Evolutionary conservation across 2,888 invertebrate genomes (phyloP).

Genomic region (Lycaena phlaeas): DNA sequence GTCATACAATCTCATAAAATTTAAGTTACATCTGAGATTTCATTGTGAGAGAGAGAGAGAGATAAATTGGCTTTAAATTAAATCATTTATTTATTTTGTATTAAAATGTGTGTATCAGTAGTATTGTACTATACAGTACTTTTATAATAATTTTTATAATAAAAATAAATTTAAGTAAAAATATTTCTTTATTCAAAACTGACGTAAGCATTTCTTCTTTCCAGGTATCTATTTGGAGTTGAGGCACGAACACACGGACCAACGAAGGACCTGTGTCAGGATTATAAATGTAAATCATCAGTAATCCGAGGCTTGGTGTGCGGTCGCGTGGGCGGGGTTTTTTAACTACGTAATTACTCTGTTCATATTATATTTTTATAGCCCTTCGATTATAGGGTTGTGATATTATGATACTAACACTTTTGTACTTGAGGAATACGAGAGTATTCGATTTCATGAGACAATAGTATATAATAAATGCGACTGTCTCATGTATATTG

Average conservation of each 20-base stretch:
- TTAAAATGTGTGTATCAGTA: too few species aligned
- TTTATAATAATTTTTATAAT: too few species aligned
- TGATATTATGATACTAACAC: not conserved
- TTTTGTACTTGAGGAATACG: not conserved
- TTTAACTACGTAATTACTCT: constrained; percentile 14
- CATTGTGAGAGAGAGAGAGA: too few species aligned
- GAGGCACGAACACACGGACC: too few species aligned
- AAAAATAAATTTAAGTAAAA: too few species aligned
- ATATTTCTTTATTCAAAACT: too few species aligned
- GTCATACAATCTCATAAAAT: too few species aligned
- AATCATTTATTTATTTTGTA: too few species aligned
- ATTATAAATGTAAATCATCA: constrained; percentile 41
- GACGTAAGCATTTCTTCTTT: constrained; percentile 14
- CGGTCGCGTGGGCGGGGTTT: constrained; percentile 21
- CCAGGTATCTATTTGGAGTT: constrained; percentile 19
- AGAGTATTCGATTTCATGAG: not conserved
- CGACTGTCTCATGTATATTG: too few species aligned
- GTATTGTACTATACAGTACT: too few species aligned
- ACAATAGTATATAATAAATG: constrained; percentile 3
- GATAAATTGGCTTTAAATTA: too few species aligned
- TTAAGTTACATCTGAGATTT: too few species aligned
- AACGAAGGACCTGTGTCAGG: constrained; percentile 21
- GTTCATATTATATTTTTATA: constrained; percentile 5
- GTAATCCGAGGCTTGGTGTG: constrained; percentile 35
- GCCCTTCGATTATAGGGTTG: not conserved